Percentiles rank a stretch among this genome's conserved stretches.
These are phyloP conservation scores for Netelia virgata DNA, from an alignment of 2,888 invertebrate genomes.

Conservation along the genomic window DNA sequence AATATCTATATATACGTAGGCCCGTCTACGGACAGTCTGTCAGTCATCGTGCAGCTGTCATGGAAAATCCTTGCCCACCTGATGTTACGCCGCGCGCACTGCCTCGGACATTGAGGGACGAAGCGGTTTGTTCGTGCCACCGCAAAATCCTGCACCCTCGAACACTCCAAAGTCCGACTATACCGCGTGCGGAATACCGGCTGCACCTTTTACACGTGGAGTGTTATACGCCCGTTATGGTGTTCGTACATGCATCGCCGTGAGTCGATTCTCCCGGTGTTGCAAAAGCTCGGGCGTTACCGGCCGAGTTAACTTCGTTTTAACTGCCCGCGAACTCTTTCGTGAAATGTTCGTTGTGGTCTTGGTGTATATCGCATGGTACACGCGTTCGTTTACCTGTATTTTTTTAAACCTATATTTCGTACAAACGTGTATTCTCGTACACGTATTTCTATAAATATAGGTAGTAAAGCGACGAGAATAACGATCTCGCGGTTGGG, in stretches of 20 bases:
- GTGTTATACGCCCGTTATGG: background rate
- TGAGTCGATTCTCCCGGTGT: constrained; percentile 39
- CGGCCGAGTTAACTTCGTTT: constrained; percentile 70
- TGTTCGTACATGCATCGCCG: background rate
- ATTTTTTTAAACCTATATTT: background rate
- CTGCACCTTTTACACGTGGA: constrained; percentile 18
- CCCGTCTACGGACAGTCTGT: constrained; percentile 43
- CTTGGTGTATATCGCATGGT: constrained; percentile 1
- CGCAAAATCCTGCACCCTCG: constrained; percentile 75
- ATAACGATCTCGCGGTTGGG: constrained; percentile 20
- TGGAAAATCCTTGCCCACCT: constrained; percentile 62
- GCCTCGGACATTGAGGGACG: constrained; percentile 73
- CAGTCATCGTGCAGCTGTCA: constrained; percentile 70
- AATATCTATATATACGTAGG: background rate
- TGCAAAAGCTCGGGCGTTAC: constrained; percentile 48
- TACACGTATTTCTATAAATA: background rate
- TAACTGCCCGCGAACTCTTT: constrained; percentile 60
- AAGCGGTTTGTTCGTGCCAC: constrained; percentile 72
- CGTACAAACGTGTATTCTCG: background rate
- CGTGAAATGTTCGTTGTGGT: constrained; percentile 63
- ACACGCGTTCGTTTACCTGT: background rate
- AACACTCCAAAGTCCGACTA: constrained; percentile 7
- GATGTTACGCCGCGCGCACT: constrained; percentile 30
- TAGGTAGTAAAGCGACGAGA: constrained; percentile 5
- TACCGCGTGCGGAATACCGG: constrained; percentile 3